A percentile compares a stretch with the other conserved stretches of the same genome.
phyloP scores from a whole-genome alignment of 2,888 invertebrate species.

The Rhingia campestris region DNA sequence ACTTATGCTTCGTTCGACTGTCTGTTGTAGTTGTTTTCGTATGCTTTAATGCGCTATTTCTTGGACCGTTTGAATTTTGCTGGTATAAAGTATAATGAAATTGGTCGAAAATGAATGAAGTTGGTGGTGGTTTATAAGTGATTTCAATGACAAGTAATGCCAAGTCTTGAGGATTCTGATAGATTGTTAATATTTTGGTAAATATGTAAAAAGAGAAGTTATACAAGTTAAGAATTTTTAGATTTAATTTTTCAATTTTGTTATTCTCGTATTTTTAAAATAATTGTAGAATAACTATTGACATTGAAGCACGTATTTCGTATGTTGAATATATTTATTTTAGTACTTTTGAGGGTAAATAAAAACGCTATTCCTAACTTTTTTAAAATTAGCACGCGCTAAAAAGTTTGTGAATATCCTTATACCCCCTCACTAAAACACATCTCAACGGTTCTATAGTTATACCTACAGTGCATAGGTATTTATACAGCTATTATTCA shows the following conservation, averaged over 20 bases:
- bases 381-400: too few species aligned
- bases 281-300: too few species aligned
- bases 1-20: slow-evolving; percentile 42
- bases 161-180: neutral
- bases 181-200: neutral
- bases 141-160: slow-evolving; percentile 1
- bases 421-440: too few species aligned
- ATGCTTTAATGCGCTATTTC: slow-evolving; percentile 50
- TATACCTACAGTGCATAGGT: too few species aligned
- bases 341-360: too few species aligned
- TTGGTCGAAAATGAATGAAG: slow-evolving; percentile 40
- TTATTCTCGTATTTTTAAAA: too few species aligned
- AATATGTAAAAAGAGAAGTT: neutral
- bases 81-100: neutral
- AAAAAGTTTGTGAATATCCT: too few species aligned
- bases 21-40: slow-evolving; percentile 47
- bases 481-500: too few species aligned
- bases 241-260: neutral
- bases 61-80: slow-evolving; percentile 42
- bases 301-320: too few species aligned
- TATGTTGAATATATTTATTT: too few species aligned
- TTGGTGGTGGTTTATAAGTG: neutral
- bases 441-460: too few species aligned
- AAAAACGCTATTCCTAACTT: too few species aligned
- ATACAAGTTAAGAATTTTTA: neutral